A percentile compares a stretch with the other conserved stretches of the same genome.
Conservation (phyloP, 2,113 vertebrate species). For the Malurus melanocephalus region DNA sequence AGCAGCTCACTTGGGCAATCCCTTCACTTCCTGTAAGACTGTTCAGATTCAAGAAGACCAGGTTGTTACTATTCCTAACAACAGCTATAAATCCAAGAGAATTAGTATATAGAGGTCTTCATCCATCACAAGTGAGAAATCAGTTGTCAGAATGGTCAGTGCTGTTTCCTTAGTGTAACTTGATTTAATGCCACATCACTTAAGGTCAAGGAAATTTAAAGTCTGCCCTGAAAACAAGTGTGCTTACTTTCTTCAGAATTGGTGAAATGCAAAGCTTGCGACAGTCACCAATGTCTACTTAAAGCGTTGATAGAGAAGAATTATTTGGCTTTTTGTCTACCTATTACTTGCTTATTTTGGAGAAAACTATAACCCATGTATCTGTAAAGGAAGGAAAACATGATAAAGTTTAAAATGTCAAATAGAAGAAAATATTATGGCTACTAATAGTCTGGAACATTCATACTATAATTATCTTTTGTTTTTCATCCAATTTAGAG, state of each 20-base stretch:
- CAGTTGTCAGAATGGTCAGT: background rate
- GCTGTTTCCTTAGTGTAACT: background rate
- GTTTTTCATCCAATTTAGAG: background rate
- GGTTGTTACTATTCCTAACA: background rate
- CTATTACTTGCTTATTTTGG: background rate
- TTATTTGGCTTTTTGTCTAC: background rate
- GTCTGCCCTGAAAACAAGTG: background rate
- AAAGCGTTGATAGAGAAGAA: background rate
- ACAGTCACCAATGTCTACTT: background rate
- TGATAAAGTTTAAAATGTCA: background rate
- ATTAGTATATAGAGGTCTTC: background rate
- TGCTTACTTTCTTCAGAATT: background rate
- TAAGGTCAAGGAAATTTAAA: conserved; percentile 13
- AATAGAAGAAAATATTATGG: background rate
- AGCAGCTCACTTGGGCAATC: background rate
- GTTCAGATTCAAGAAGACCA: background rate
- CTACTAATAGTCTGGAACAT: background rate
- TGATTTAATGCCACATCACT: background rate
- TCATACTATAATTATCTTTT: background rate
- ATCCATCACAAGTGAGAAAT: background rate
- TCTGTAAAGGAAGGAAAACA: background rate
- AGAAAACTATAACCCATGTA: background rate
- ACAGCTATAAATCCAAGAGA: background rate
- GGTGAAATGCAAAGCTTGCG: background rate
- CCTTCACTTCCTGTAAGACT: background rate